Evolutionary conservation across 2,888 invertebrate genomes (phyloP).

Genomic region (Oasisia sp.): DNA sequence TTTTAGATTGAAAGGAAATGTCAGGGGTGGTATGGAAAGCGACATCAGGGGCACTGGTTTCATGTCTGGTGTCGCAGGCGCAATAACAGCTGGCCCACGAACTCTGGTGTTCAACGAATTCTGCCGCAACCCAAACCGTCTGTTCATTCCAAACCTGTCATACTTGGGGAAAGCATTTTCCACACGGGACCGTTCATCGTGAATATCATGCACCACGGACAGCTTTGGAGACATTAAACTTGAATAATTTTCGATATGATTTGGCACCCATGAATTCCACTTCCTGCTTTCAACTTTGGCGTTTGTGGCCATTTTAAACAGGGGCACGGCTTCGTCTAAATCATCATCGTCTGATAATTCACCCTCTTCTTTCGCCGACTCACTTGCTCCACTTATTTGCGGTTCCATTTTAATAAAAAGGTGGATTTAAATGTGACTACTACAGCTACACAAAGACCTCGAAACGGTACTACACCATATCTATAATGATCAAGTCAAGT

Average conservation of each 20-base stretch:
- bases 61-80: background rate
- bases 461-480: background rate
- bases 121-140: background rate
- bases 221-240: background rate
- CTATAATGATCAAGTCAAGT: background rate
- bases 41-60: background rate
- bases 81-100: background rate
- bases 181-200: background rate
- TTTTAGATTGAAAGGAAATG: background rate
- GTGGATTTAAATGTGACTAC: background rate
- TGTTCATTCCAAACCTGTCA: background rate
- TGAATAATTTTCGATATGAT: background rate
- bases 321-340: constrained; percentile 25
- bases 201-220: background rate
- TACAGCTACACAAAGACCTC: background rate
- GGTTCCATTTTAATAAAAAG: background rate
- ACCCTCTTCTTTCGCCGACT: constrained; percentile 29
- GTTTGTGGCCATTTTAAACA: constrained; percentile 5
- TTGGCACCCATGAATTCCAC: background rate
- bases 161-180: background rate
- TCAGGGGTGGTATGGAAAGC: background rate
- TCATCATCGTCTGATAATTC: constrained; percentile 31
- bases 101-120: background rate
- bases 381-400: constrained; percentile 8
- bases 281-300: background rate